These are phyloP conservation scores for Burhinus bistriatus DNA, from an alignment of 2,113 vertebrate species.

Conservation along the genomic window DNA sequence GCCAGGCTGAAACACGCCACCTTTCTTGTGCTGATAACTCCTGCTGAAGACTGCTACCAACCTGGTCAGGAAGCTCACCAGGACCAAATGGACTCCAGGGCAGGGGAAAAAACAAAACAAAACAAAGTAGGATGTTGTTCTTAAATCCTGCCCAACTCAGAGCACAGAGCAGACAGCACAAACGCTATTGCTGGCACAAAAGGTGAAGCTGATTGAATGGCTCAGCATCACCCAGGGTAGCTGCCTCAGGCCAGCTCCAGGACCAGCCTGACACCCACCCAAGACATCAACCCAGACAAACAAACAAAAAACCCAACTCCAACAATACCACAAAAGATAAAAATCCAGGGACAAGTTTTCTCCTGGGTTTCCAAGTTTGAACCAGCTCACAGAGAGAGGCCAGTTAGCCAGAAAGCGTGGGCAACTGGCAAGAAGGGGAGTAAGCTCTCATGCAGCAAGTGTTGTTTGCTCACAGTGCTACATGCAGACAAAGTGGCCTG, in stretches of 20 bases:
- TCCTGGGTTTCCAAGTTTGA: not conserved
- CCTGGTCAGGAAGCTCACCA: not conserved
- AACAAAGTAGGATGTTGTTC: too few relatives aligned
- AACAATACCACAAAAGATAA: not conserved
- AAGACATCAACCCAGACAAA: not conserved
- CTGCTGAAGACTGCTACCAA: not conserved
- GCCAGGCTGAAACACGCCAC: not conserved
- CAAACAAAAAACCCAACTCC: not conserved
- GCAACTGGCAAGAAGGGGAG: not conserved
- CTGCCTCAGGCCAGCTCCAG: not conserved
- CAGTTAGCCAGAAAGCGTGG: not conserved
- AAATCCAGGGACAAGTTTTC: not conserved
- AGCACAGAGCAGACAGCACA: too few relatives aligned
- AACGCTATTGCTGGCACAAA: not conserved
- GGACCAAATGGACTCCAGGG: not conserved
- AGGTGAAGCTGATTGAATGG: not conserved
- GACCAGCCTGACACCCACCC: not conserved
- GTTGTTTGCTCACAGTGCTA: not conserved
- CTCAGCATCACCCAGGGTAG: not conserved
- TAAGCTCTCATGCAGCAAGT: not conserved
- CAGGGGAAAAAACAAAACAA: too few relatives aligned
- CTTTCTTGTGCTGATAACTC: not conserved
- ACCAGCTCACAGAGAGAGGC: not conserved
- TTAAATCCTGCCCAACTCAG: not conserved
- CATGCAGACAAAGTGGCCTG: fast-evolving